A percentile compares a stretch with the other conserved stretches of the same genome.
These are phyloP conservation scores for Leptopilina myrica DNA, from an alignment of 2,888 invertebrate species.

Conservation along the genomic window DNA sequence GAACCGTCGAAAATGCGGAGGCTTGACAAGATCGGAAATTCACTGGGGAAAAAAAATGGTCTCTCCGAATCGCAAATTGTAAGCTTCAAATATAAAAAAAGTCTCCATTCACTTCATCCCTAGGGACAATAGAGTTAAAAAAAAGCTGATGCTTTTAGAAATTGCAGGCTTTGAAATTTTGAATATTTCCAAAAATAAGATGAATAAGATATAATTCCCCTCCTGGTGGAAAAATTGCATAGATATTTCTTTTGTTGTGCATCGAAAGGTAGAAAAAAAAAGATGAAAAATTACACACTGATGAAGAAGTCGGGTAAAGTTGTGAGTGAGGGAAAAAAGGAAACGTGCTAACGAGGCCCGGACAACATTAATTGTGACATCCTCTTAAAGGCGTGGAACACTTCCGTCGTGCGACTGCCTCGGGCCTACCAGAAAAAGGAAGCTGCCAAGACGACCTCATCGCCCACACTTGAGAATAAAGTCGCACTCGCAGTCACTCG, in stretches of 20 bases:
- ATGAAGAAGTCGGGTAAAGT: neutral
- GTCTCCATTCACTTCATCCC: neutral
- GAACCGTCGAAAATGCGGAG: neutral
- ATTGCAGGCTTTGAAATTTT: too few species aligned
- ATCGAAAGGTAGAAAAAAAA: neutral
- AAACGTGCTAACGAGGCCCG: conserved; percentile 73
- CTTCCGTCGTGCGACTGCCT: conserved; percentile 62
- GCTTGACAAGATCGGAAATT: conserved; percentile 27
- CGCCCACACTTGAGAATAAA: conserved; percentile 63
- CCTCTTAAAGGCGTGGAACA: conserved; percentile 68
- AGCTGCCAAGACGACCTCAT: conserved; percentile 73
- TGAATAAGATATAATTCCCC: too few species aligned
- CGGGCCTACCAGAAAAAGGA: conserved; percentile 66
- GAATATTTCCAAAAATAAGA: too few species aligned
- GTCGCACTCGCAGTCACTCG: conserved; percentile 15
- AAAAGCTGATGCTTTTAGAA: too few species aligned
- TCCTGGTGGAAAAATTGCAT: too few species aligned
- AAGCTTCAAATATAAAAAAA: neutral
- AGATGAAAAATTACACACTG: neutral
- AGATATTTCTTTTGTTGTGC: too few species aligned
- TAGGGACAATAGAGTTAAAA: neutral
- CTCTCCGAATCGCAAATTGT: neutral
- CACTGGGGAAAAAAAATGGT: conserved; percentile 13
- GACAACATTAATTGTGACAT: conserved; percentile 75
- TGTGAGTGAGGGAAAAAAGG: conserved; percentile 65